Conservation (phyloP, 1,140 invertebrate species). For the Solen grandis region DNA sequence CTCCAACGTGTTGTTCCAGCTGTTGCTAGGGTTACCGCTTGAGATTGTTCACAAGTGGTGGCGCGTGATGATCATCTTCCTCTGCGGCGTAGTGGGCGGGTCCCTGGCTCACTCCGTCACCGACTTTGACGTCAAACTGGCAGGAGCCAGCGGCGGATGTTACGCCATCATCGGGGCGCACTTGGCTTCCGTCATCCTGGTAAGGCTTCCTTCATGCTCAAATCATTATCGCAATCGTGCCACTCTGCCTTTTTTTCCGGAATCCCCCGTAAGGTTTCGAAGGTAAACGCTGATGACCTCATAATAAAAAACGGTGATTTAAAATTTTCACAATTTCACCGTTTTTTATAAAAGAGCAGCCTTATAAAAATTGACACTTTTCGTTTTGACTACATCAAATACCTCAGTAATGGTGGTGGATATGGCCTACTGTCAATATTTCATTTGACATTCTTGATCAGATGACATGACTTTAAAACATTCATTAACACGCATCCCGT, state of each 20-base stretch:
- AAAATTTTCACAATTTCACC: no score
- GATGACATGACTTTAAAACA: no score
- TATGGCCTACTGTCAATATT: no score
- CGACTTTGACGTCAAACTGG: conserved; percentile 91
- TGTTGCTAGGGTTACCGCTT: conserved; percentile 93
- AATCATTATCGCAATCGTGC: not conserved
- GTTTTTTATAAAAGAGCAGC: no score
- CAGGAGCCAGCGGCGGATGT: conserved; percentile 96
- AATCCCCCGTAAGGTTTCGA: not conserved
- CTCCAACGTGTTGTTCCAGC: conserved; percentile 94
- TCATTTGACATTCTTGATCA: no score
- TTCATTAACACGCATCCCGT: no score
- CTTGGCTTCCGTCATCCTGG: conserved; percentile 96
- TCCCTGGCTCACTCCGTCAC: conserved; percentile 89
- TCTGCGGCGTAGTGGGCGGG: conserved; percentile 73
- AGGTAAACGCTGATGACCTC: not conserved
- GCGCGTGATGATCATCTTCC: conserved; percentile 85
- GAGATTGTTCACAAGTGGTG: conserved; percentile 98
- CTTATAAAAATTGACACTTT: no score
- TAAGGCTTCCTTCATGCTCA: conserved; percentile 80
- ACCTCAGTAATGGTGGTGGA: no score
- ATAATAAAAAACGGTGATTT: not conserved
- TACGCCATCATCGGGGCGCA: conserved; percentile 97
- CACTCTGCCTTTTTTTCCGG: not conserved
- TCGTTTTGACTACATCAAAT: no score